A percentile compares a stretch with the other conserved stretches of the same genome.
These are phyloP conservation scores for Acrocephalus kingi DNA, from an alignment of 2,113 vertebrate genomes.

Conservation along the genomic window DNA sequence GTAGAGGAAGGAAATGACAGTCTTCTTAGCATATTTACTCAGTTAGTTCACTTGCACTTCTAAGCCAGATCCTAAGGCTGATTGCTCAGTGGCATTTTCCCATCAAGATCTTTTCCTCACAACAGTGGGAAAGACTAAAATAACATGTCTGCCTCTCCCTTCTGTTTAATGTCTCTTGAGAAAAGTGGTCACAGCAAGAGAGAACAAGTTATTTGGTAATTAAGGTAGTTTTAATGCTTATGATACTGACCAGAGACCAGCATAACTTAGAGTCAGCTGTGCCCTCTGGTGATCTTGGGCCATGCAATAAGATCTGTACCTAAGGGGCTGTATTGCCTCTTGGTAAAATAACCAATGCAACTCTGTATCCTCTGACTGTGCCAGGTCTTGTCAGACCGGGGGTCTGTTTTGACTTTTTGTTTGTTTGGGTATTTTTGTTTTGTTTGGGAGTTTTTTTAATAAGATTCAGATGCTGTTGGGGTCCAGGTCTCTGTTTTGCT, in stretches of 20 bases:
- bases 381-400: not conserved
- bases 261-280: not conserved
- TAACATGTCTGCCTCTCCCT: not conserved
- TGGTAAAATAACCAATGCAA: not conserved
- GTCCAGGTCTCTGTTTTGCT: not conserved
- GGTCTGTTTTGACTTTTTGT: not conserved
- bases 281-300: not conserved
- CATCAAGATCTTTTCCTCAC: not conserved
- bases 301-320: not conserved
- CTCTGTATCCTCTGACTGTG: not conserved
- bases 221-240: not conserved
- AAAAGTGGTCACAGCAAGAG: not conserved
- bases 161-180: not conserved
- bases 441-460: not conserved
- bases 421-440: not conserved
- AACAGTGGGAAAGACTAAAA: not conserved
- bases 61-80: not conserved
- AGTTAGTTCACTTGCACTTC: constrained; percentile 54
- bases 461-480: not conserved
- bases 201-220: not conserved
- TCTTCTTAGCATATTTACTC: not conserved
- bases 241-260: not conserved
- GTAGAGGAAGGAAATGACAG: constrained; percentile 40
- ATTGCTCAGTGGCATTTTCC: not conserved
- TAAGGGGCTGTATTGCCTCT: not conserved